Conservation (phyloP, 2,888 invertebrate species). For the Pteria penguin region DNA sequence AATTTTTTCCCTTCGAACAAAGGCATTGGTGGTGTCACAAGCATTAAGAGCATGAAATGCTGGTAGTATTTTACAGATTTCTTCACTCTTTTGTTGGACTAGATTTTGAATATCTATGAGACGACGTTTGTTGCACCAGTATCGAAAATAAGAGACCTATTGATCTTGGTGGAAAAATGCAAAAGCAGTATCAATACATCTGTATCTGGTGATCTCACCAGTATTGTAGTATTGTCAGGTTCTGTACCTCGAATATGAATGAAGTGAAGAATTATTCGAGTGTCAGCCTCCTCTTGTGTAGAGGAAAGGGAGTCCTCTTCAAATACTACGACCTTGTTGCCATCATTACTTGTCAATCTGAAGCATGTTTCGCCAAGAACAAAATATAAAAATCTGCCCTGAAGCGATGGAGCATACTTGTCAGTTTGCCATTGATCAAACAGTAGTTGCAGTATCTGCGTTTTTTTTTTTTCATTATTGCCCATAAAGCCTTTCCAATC, state of each 20-base stretch:
- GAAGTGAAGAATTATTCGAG: not conserved
- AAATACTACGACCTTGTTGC: not conserved
- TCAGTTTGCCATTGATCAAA: not conserved
- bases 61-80: slow-evolving; percentile 27
- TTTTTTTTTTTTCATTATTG: slow-evolving; percentile 17
- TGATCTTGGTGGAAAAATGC: slow-evolving; percentile 44
- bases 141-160: slow-evolving; percentile 16
- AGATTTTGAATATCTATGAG: slow-evolving; percentile 18
- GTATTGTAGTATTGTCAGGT: not conserved
- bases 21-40: not conserved
- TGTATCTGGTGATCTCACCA: slow-evolving; percentile 6
- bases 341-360: not conserved
- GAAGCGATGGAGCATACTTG: not conserved
- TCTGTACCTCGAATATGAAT: not conserved
- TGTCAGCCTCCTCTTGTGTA: slow-evolving; percentile 6
- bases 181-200: slow-evolving; percentile 24
- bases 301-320: not conserved
- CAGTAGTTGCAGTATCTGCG: slow-evolving; percentile 19
- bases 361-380: not conserved
- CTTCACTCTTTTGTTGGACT: slow-evolving; percentile 42
- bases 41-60: slow-evolving; percentile 40
- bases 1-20: slow-evolving; percentile 42
- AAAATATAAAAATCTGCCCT: not conserved
- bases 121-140: slow-evolving; percentile 35
- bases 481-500: slow-evolving; percentile 28